Base-by-base conservation (phyloP, 1,140 invertebrate genomes). In the Maniola jurtina region DNA sequence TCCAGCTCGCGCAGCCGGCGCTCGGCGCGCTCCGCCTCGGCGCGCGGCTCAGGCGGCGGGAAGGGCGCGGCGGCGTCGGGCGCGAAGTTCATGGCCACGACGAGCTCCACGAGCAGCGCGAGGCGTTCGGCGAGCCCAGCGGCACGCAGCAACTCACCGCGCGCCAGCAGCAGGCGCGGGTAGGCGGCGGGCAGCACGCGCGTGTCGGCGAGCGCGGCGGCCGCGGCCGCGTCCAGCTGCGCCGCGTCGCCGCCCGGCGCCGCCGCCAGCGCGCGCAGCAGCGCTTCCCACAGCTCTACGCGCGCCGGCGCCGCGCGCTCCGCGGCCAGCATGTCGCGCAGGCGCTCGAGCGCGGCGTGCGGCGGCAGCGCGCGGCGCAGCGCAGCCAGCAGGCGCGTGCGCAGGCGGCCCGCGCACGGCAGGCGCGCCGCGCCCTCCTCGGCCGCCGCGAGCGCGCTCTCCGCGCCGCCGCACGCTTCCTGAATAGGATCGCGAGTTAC, bases 41-140 rank as follows among this genome's bases (percentile, higher is more conserved):
- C 48, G 55, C 16, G 58, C 62, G 14, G 63, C 45, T 15, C 50
- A 57, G 78, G 74, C 61, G 79, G 73, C 48, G 73, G 71, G 35
- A 73, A 67, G 56, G 52, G 45, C 40, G 35, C 14, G 36, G 38
- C 42, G 15, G 45, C 64, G 52, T 58, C 66, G 16, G 71, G 70
- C 38, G 76, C 76, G 68, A 71, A 76, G 67, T 75, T 81, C 78
- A 85, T 79, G 36, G 68, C 67, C 15, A 71, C 64, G 63, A 76
- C 72, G 69, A 86, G 77, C 75, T 86, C 80, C 58, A 85, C 15
- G 56, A 83, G 74, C 63, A 79, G 67, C 72, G 79, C 80, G 15
- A 86, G 75, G 61, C 71, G 67, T 77, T 88, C 86, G 79, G 79
- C 81, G 66, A 82, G 77, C 13, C 85, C 85, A 15, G 71, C 83